phyloP scores from a whole-genome alignment of 2,113 vertebrate genomes.

The Scalopus aquaticus region DNA sequence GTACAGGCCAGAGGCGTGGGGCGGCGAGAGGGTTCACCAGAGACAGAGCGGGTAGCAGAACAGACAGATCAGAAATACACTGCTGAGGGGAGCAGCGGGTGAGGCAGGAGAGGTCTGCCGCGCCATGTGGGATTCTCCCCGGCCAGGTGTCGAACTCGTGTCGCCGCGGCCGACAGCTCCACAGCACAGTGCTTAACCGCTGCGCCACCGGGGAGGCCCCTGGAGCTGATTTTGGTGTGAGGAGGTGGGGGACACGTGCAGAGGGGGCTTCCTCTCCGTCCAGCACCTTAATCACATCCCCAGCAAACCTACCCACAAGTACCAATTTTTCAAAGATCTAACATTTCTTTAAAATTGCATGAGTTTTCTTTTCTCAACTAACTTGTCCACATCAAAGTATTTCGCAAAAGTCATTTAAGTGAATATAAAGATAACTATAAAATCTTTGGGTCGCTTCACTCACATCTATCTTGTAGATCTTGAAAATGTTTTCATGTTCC shows the following conservation, averaged over 20 bases:
- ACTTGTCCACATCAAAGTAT: background rate
- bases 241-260: rapidly evolving
- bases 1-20: too few relatives aligned
- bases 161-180: too few relatives aligned
- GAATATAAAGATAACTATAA: background rate
- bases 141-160: too few relatives aligned
- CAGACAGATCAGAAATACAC: too few relatives aligned
- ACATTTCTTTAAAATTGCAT: background rate
- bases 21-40: too few relatives aligned
- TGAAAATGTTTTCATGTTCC: background rate
- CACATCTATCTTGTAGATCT: background rate
- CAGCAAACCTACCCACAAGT: background rate
- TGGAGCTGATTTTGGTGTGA: background rate
- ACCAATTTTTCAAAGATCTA: background rate
- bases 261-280: background rate
- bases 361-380: background rate
- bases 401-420: background rate
- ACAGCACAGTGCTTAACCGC: too few relatives aligned
- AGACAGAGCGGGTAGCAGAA: too few relatives aligned
- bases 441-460: background rate
- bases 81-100: too few relatives aligned
- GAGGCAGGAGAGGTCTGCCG: too few relatives aligned
- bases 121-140: too few relatives aligned
- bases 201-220: too few relatives aligned
- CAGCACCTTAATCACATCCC: too few relatives aligned